Conservation (phyloP, 1,140 invertebrate species). For the Temnothorax nylanderi region DNA sequence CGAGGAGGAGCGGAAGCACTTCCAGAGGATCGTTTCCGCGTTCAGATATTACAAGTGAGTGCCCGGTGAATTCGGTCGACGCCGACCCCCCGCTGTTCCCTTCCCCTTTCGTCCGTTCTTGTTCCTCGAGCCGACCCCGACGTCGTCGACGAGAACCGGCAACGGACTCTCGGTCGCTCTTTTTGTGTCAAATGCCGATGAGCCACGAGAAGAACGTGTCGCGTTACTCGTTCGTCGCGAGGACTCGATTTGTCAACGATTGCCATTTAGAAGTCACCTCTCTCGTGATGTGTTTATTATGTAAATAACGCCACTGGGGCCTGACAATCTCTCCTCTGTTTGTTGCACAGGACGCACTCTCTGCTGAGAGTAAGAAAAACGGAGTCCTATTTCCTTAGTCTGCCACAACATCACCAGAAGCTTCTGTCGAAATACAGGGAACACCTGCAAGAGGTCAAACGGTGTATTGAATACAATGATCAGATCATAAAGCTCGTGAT, state of each 20-base stretch:
- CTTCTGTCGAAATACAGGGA: constrained; percentile 91
- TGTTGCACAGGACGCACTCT: constrained; percentile 86
- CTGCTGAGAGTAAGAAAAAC: constrained; percentile 90
- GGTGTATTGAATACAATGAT: constrained; percentile 94
- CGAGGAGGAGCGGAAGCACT: constrained; percentile 91
- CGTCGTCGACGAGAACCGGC: not conserved
- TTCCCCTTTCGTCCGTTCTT: not conserved
- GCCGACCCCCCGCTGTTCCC: not conserved
- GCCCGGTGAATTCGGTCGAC: not conserved
- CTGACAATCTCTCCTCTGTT: not conserved
- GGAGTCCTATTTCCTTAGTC: constrained; percentile 90
- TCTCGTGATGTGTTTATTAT: not conserved
- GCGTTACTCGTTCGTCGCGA: not conserved
- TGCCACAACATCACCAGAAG: constrained; percentile 91
- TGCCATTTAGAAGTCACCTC: not conserved
- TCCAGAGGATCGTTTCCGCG: constrained; percentile 91
- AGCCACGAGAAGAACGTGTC: no score
- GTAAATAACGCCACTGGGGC: not conserved
- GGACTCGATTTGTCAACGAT: not conserved
- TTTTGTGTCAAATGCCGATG: no score
- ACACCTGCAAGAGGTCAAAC: constrained; percentile 91
- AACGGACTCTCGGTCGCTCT: no score
- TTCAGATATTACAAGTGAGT: constrained; percentile 93
- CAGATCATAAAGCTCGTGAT: constrained; percentile 94
- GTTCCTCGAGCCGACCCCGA: not conserved